phyloP scores from a whole-genome alignment of 2,113 vertebrate genomes.

The Pteruthius melanotis region DNA sequence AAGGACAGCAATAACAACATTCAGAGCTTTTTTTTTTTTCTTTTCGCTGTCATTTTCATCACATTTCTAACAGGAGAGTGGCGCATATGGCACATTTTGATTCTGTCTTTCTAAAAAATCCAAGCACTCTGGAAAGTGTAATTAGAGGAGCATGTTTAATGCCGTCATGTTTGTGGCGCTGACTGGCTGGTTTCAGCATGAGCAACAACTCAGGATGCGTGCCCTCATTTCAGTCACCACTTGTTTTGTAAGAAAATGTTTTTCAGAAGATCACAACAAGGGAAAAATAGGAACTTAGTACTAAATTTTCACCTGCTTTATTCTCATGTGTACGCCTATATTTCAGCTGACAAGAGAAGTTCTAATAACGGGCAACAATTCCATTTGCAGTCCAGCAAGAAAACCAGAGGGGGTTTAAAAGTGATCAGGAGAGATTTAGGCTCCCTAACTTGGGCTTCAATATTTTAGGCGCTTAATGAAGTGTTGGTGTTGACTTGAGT shows the following conservation, averaged over 20 bases:
- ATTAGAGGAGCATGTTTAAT: conserved; percentile 12
- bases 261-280: background rate
- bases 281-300: background rate
- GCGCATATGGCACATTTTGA: conserved; percentile 46
- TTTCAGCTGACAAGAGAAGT: background rate
- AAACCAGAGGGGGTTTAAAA: background rate
- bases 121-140: conserved; percentile 10
- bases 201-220: background rate
- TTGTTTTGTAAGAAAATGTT: background rate
- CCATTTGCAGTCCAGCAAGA: background rate
- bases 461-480: background rate
- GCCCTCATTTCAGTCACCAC: background rate
- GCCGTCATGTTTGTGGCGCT: background rate
- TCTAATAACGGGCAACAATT: background rate
- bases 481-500: background rate
- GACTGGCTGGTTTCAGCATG: background rate
- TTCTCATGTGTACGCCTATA: background rate
- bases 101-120: conserved; percentile 35
- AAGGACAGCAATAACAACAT: conserved; percentile 32
- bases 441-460: background rate
- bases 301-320: background rate
- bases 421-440: background rate
- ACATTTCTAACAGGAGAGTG: conserved; percentile 39
- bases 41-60: conserved; percentile 32
- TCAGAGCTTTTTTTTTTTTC: background rate